Conservation (phyloP, 2,113 vertebrate genomes). For the Cryptomyrus ogoouensis region DNA sequence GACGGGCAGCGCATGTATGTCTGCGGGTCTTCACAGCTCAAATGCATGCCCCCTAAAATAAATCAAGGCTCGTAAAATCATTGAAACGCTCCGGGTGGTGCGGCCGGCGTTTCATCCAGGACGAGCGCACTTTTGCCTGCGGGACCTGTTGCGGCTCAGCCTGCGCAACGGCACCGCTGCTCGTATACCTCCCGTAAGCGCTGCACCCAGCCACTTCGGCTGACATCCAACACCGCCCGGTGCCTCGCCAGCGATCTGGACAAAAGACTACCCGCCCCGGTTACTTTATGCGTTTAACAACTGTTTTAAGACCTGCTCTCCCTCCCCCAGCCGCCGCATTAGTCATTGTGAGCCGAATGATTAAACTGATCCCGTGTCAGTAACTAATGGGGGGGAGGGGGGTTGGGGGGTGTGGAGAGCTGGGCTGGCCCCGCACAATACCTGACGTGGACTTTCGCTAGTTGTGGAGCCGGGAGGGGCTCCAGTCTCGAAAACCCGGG, state of each 20-base stretch:
- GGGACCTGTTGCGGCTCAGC: neutral
- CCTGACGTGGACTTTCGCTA: conserved; percentile 54
- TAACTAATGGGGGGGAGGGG: neutral
- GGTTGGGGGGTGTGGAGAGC: neutral
- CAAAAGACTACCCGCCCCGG: conserved; percentile 42
- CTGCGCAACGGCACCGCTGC: neutral
- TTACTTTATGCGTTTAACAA: neutral
- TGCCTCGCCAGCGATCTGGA: conserved; percentile 45
- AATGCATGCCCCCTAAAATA: neutral
- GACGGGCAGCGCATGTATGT: neutral
- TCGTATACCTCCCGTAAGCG: conserved; percentile 29
- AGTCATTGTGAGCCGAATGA: neutral
- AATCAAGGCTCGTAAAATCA: neutral
- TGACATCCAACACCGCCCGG: conserved; percentile 49
- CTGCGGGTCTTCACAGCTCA: neutral
- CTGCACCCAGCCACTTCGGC: conserved; percentile 34
- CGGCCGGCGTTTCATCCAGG: neutral
- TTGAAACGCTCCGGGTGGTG: neutral
- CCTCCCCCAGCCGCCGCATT: neutral
- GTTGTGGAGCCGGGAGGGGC: conserved; percentile 38
- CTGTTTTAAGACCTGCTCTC: neutral
- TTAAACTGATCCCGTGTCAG: conserved; percentile 3
- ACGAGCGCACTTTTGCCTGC: neutral
- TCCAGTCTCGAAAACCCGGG: neutral
- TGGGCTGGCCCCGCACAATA: conserved; percentile 54